Conservation (phyloP, 2,888 invertebrate species). For the Habrosyne pyritoides region DNA sequence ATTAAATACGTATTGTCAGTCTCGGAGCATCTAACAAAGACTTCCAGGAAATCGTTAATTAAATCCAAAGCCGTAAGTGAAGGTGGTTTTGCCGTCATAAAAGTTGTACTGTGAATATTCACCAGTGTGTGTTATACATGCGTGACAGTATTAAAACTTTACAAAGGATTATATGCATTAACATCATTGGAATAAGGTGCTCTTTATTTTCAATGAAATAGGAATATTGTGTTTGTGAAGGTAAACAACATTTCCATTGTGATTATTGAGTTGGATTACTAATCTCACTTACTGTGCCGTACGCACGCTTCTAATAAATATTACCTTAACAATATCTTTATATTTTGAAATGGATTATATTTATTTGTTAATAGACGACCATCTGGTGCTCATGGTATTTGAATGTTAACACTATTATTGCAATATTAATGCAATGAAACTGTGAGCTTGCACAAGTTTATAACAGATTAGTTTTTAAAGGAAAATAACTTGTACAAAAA, state of each 20-base stretch:
- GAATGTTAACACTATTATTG: too few species aligned
- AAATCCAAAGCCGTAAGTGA: slow-evolving; percentile 60
- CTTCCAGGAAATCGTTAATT: slow-evolving; percentile 64
- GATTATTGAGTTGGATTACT: slow-evolving; percentile 58
- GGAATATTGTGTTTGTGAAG: slow-evolving; percentile 29
- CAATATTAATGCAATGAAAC: too few species aligned
- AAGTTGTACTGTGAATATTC: slow-evolving; percentile 56
- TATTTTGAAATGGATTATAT: not conserved
- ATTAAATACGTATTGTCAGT: slow-evolving; percentile 37
- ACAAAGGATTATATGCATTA: slow-evolving; percentile 30
- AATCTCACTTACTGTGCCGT: slow-evolving; percentile 48
- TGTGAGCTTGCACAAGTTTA: too few species aligned
- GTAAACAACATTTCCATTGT: slow-evolving; percentile 43
- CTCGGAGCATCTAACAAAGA: slow-evolving; percentile 48
- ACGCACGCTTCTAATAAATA: slow-evolving; percentile 36
- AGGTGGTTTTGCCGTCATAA: slow-evolving; percentile 65
- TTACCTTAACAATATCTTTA: slow-evolving; percentile 11
- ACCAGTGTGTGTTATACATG: slow-evolving; percentile 42
- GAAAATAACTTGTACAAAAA: too few species aligned
- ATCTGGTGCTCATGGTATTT: too few species aligned
- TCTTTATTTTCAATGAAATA: slow-evolving; percentile 16
- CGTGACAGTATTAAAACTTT: slow-evolving; percentile 20
- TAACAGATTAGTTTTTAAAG: too few species aligned
- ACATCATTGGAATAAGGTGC: slow-evolving; percentile 20
- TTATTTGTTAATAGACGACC: not conserved